Base-by-base conservation (phyloP, 2,797 vertebrate species). In the Gymnoscopelus microlampas region DNA sequence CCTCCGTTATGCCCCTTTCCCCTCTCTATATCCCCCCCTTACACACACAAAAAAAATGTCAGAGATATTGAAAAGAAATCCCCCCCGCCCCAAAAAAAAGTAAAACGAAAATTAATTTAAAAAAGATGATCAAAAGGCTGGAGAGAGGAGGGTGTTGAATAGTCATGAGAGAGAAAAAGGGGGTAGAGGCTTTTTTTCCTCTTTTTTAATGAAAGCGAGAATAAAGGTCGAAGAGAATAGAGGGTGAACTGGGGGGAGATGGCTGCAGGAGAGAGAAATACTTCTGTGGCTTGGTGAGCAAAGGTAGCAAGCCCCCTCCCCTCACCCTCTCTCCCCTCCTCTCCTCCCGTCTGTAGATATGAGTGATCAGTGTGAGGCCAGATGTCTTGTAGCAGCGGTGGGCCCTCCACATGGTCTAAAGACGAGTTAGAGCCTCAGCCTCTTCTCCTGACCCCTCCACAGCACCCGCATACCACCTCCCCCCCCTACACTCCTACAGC, bases 391-490 rank as follows among this genome's bases (percentile, higher is more conserved):
- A 88, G 85, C 86, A 87, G 88, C 85, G 53, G 88, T 82, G 84
- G 83, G 83, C 81, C 74, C 56, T 73, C 48, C 76, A 73, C 77
- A 44, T 74, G 68, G 77, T 84, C 39, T 51, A 82, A 81, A 83
- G 81, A 90, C 75, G 85, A 89, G 87, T 79, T 44, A 73, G 80
- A 87, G 81, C 74, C 82, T 66, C 87, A 84, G 89, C 89, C 81
- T 86, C 83, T 81, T 89, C 79, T 78, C 67, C 76, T 93, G 93
- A 93, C 92, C 92, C 90, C 89, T 88, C 81, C 90, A 79, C 84
- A 91, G 89, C 88, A 90, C 86, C 72, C 63, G 75, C 83, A 76
- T 70, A 53, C 54, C 14, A 67, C 68, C 61, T 74, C 67, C 70
- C 48, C 78, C 70, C 70, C 70, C 70, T 71, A 70, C 53, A 70